Evolutionary conservation across 2,797 vertebrate genomes (phyloP).

Genomic region (Columba guinea): DNA sequence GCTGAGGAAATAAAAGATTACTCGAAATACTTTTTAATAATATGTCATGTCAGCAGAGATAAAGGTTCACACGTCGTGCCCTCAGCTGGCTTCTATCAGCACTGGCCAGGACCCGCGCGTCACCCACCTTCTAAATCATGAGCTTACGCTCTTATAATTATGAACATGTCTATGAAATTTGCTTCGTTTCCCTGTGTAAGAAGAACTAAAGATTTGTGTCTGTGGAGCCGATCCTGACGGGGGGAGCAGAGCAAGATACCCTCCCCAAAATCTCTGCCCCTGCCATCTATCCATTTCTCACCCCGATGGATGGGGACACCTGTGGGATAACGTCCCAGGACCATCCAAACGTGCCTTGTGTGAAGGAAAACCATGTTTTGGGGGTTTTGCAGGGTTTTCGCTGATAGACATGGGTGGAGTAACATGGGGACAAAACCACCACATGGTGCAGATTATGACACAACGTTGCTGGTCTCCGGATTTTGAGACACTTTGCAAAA

Average conservation of each 20-base stretch:
- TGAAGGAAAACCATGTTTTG: background rate
- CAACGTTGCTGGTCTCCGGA: fast-evolving
- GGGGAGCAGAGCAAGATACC: background rate
- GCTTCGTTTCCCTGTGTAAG: background rate
- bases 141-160: background rate
- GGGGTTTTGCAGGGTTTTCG: background rate
- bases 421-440: fast-evolving
- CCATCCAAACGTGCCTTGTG: fast-evolving
- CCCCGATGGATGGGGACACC: fast-evolving
- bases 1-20: slow-evolving; percentile 70
- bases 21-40: slow-evolving; percentile 70
- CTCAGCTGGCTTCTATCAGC: slow-evolving; percentile 66
- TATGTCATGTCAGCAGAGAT: slow-evolving; percentile 68
- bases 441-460: fast-evolving
- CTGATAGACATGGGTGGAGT: fast-evolving
- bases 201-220: background rate
- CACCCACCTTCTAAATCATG: slow-evolving; percentile 18
- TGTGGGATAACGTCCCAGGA: background rate
- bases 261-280: background rate
- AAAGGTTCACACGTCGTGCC: slow-evolving; percentile 36
- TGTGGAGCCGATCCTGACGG: background rate
- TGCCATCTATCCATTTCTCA: fast-evolving
- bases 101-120: background rate
- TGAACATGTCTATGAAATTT: background rate
- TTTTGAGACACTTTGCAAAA: background rate